Base-by-base conservation (phyloP, 2,113 vertebrate species). In the Leucopsar rothschildi region DNA sequence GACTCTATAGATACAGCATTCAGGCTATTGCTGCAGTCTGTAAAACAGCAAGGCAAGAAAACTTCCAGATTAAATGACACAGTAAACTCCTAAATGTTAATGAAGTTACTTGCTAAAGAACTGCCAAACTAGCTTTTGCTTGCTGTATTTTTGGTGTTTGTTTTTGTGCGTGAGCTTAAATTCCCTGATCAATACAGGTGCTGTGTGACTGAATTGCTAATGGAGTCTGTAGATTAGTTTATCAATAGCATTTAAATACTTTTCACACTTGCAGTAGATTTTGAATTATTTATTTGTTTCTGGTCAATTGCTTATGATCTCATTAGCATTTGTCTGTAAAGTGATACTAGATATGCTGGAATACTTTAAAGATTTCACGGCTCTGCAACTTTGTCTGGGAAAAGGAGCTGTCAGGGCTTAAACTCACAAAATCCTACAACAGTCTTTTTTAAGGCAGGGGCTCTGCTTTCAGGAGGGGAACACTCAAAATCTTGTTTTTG, bases 221-320 rank as follows among this genome's bases (percentile, higher is more conserved):
- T 97, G 94, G 97, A 97, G 97, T 86, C 94, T 95, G 97, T 98
- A 98, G 98, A 99, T 99, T 98, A 98, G 97, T 98, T 98, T 97
- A 98, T 99, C 98, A 98, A 99, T 99, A 99, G 97, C 98, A 98
- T 99, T 99, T 99, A 99, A 99, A 99, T 99, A 99, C 98, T 98
- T 98, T 98, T 99, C 96, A 98, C 98, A 98, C 97, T 97, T 98
- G 98, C 98, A 98, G 98, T 98, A 98, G 98, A 97, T 86, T 95
- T 97, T 99, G 98, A 98, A 99, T 99, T 98, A 99, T 99, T 99
- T 98, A 99, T 98, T 97, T 96, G 97, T 92, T 96, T 98, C 94
- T 98, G 97, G 98, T 99, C 98, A 99, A 99, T 99, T 94, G 98
- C 97, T 98, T 98, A 98, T 99, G 98, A 99, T 98, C 98, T 98